Evolutionary conservation across 2,888 invertebrate genomes (phyloP), one percentile per base, ranked within the genome.

Genomic region (Galeopsomyia nigrocyanea): DNA sequence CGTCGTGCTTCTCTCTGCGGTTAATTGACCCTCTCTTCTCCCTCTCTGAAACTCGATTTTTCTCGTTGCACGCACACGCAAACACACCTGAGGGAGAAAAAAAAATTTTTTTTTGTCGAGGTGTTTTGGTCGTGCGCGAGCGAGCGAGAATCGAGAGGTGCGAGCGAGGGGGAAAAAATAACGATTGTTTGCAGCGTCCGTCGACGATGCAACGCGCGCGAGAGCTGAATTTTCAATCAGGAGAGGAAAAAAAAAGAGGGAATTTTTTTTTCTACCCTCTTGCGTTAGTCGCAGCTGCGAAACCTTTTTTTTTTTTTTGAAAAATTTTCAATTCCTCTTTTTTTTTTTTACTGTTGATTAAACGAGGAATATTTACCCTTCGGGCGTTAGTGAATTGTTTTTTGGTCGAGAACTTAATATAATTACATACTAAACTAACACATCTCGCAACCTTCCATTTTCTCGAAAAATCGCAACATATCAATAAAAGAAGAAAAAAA

Each of bases 1-100:
- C n/a, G 39, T 13, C 39, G 26, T 26, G 39, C 39, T 3, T 1
- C 39, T 39, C 39, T 39, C n/a, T n/a, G n/a, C 51, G 65, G 65
- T 73, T 73, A 73, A 73, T 73, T 69, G 69, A 69, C 55, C 39
- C 64, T 64, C 60, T 22, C 21, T 16, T 22, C 64, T 64, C 60
- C 39, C 21, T 16, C 61, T n/a, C 21, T 47, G 39, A 64, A 68
- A 68, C 64, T 68, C 73, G 50, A 73, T 68, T 68, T 68, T 50
- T 17, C 53, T 22, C 7, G 50, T 58, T 51, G 22, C 0, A 31
- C 58, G 1, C 26, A 49, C 58, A 21, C 60, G 26, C 53, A 13
- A 16, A 26, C 26, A 5, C 2, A 5, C 26, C 2, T 21, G 2
- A 16, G 22, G 16, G 22, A n/a, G 49, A 66, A 65, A 47, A 53